Percentiles rank a stretch among this genome's conserved stretches.
Evolutionary conservation across 1,140 invertebrate genomes (phyloP).

Genomic region (Hycleus phaleratus): DNA sequence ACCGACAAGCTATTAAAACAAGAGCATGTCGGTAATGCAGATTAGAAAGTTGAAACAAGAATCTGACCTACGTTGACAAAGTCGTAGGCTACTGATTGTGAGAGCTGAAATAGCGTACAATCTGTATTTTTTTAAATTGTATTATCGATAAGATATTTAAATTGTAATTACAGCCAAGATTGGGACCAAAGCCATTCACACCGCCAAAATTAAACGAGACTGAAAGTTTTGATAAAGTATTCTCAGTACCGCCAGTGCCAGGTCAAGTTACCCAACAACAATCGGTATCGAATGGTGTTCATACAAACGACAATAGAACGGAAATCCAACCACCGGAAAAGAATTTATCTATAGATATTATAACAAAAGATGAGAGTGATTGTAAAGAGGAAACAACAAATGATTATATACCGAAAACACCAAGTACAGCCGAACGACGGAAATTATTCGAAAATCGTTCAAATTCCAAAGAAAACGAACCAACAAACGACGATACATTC

Average conservation of each 20-base stretch:
- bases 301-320: not conserved
- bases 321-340: slow-evolving; percentile 8
- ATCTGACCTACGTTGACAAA: too few relatives aligned
- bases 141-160: not conserved
- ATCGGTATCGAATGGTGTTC: slow-evolving; percentile 14
- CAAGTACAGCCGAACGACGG: slow-evolving; percentile 64
- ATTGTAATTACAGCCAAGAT: slow-evolving; percentile 53
- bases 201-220: slow-evolving; percentile 61
- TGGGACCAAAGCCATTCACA: slow-evolving; percentile 76
- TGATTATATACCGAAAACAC: slow-evolving; percentile 54
- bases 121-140: not conserved
- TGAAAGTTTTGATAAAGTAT: slow-evolving; percentile 68
- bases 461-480: slow-evolving; percentile 37
- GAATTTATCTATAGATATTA: not conserved
- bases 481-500: slow-evolving; percentile 35
- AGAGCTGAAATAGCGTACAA: too few relatives aligned
- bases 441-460: slow-evolving; percentile 53
- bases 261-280: slow-evolving; percentile 38
- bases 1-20: too few relatives aligned
- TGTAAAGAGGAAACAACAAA: slow-evolving; percentile 32
- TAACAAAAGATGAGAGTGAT: not conserved
- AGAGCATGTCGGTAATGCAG: too few relatives aligned
- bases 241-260: slow-evolving; percentile 65
- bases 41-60: too few relatives aligned
- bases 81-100: too few relatives aligned